A percentile compares a stretch with the other conserved stretches of the same genome.
These are phyloP conservation scores for Oscheius sp. DNA, from an alignment of 2,888 invertebrate genomes.

Conservation along the genomic window DNA sequence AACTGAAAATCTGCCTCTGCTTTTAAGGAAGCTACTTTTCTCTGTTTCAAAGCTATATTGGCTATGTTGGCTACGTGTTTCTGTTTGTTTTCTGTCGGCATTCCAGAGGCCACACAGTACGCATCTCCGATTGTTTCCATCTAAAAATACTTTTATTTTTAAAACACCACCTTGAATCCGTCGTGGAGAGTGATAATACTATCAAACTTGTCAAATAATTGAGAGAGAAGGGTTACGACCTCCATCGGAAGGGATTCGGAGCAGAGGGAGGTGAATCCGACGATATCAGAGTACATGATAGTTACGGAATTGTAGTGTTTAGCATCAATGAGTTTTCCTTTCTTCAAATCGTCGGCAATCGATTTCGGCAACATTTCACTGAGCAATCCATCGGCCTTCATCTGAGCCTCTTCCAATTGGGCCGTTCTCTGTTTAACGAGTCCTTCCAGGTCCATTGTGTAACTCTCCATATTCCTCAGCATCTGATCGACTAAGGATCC, in stretches of 20 bases:
- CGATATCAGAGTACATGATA: constrained; percentile 68
- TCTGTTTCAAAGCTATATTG: constrained; percentile 61
- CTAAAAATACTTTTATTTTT: constrained; percentile 27
- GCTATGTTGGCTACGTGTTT: constrained; percentile 65
- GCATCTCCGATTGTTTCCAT: constrained; percentile 69
- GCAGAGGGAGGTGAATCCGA: constrained; percentile 69
- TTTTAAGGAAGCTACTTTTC: too few relatives aligned
- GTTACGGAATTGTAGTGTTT: constrained; percentile 60
- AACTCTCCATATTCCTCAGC: constrained; percentile 62
- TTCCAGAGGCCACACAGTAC: constrained; percentile 68
- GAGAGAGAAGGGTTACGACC: constrained; percentile 63
- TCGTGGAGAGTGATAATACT: constrained; percentile 61
- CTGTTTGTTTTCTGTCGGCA: constrained; percentile 54
- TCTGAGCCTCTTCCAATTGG: constrained; percentile 59
- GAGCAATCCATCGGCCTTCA: constrained; percentile 58
- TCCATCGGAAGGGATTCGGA: constrained; percentile 66
- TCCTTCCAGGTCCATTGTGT: constrained; percentile 60
- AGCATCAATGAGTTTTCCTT: constrained; percentile 53
- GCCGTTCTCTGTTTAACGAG: constrained; percentile 57
- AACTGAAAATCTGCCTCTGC: constrained; percentile 60
- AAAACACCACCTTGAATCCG: constrained; percentile 60
- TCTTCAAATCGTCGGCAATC: constrained; percentile 60
- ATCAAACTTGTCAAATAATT: constrained; percentile 66
- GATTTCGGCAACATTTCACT: constrained; percentile 62
- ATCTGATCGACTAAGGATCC: constrained; percentile 67